Evolutionary conservation across 30 jellyfish, hydroid and myxozoan species (phyloP).

Genomic region (Pelagia noctiluca): DNA sequence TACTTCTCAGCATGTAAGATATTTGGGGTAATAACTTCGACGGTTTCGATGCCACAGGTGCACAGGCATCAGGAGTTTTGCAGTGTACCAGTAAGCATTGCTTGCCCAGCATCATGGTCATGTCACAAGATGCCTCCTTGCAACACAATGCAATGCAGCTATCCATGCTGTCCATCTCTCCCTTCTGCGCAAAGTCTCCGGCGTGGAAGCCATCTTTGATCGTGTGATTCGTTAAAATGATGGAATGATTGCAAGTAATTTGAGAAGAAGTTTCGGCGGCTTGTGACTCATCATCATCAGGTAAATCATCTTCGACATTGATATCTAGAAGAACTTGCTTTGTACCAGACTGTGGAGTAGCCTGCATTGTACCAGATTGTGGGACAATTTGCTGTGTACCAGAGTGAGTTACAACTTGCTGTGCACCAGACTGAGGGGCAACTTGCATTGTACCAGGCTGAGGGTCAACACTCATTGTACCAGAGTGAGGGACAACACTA

Average conservation of each 20-base stretch:
- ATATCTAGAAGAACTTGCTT: neutral
- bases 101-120: conserved; percentile 74
- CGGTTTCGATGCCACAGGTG: conserved; percentile 56
- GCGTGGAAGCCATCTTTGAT: conserved; percentile 73
- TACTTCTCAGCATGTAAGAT: conserved; percentile 43
- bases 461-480: too few species aligned
- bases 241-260: conserved; percentile 73
- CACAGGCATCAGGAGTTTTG: conserved; percentile 55
- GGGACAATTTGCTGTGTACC: too few species aligned
- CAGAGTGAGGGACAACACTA: too few species aligned
- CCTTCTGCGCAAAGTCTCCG: conserved; percentile 64
- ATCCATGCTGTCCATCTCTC: conserved; percentile 58
- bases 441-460: too few species aligned
- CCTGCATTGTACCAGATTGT: too few species aligned
- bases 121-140: conserved; percentile 73
- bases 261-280: neutral
- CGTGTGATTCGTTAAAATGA: conserved; percentile 62
- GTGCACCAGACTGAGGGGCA: too few species aligned
- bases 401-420: too few species aligned
- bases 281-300: conserved; percentile 43
- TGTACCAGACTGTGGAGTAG: neutral
- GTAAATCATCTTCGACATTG: neutral
- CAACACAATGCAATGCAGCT: conserved; percentile 80
- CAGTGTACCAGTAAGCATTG: conserved; percentile 84
- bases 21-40: conserved; percentile 55